A percentile compares a stretch with the other conserved stretches of the same genome.
Evolutionary conservation across 2,888 invertebrate species (phyloP).

Genomic region (Parnassius orleans): DNA sequence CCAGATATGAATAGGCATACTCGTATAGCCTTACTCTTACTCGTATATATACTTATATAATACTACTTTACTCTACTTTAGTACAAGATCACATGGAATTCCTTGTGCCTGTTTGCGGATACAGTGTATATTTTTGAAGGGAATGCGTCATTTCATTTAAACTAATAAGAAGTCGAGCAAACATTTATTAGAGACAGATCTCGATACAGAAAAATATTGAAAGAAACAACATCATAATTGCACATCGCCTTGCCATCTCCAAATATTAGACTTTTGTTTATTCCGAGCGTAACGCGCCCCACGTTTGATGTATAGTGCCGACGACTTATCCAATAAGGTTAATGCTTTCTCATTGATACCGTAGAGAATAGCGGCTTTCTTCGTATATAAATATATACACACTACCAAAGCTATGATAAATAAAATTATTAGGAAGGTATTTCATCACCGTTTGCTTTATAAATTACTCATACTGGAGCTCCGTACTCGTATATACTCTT

Average conservation of each 20-base stretch:
- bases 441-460: too few species aligned
- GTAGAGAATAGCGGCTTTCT: constrained; percentile 33
- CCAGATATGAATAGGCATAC: too few species aligned
- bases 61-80: too few species aligned
- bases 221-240: constrained; percentile 51
- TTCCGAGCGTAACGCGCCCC: constrained; percentile 31
- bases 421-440: background rate
- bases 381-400: constrained; percentile 1
- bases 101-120: too few species aligned
- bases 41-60: too few species aligned
- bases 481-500: too few species aligned
- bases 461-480: too few species aligned
- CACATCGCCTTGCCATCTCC: constrained; percentile 51
- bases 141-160: constrained; percentile 36
- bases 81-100: too few species aligned
- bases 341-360: constrained; percentile 52
- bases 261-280: constrained; percentile 63
- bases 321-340: constrained; percentile 74
- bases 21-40: too few species aligned
- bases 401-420: background rate
- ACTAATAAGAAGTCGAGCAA: constrained; percentile 16
- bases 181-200: constrained; percentile 8
- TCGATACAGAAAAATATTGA: constrained; percentile 36
- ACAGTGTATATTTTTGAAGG: constrained; percentile 33
- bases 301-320: constrained; percentile 62